These are phyloP conservation scores for Cromileptes altivelis DNA, from an alignment of 2,113 vertebrate genomes.

Conservation along the genomic window DNA sequence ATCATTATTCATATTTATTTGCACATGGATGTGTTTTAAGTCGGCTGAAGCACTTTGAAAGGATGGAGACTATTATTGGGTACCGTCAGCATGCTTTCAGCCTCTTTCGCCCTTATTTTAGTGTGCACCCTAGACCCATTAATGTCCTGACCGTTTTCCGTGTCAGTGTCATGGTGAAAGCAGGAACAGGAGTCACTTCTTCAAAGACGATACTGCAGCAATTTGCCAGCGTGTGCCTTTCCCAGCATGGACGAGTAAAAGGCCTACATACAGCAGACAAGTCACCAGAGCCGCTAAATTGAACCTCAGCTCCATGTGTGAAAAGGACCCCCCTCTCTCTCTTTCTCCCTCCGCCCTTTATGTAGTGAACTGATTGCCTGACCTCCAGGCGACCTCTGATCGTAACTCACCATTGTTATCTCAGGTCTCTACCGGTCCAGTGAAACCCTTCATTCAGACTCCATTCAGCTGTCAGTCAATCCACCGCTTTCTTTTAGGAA, in stretches of 20 bases:
- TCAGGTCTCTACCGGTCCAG: not conserved
- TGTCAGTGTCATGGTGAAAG: constrained; percentile 15
- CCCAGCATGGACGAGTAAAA: constrained; percentile 39
- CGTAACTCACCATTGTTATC: constrained; percentile 36
- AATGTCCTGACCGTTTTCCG: constrained; percentile 26
- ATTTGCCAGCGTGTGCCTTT: constrained; percentile 40
- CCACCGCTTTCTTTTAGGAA: not conserved
- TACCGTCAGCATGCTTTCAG: not conserved
- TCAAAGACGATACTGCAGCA: constrained; percentile 8
- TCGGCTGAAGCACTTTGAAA: not conserved
- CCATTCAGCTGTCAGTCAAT: constrained; percentile 45
- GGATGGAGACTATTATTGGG: not conserved
- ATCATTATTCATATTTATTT: not conserved
- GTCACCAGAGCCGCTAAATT: constrained; percentile 12
- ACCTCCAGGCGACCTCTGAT: constrained; percentile 34
- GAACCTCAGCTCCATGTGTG: constrained; percentile 17
- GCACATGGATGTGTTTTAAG: not conserved
- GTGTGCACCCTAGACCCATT: constrained; percentile 3
- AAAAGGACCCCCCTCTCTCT: not conserved
- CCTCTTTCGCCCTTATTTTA: not conserved
- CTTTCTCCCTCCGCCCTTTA: constrained; percentile 10
- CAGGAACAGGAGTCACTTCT: constrained; percentile 3
- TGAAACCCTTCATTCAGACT: constrained; percentile 13
- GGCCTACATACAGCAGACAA: not conserved
- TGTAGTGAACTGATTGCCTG: constrained; percentile 45